Base-by-base conservation (phyloP, 2,888 invertebrate genomes). In the Zootermopsis nevadensis region DNA sequence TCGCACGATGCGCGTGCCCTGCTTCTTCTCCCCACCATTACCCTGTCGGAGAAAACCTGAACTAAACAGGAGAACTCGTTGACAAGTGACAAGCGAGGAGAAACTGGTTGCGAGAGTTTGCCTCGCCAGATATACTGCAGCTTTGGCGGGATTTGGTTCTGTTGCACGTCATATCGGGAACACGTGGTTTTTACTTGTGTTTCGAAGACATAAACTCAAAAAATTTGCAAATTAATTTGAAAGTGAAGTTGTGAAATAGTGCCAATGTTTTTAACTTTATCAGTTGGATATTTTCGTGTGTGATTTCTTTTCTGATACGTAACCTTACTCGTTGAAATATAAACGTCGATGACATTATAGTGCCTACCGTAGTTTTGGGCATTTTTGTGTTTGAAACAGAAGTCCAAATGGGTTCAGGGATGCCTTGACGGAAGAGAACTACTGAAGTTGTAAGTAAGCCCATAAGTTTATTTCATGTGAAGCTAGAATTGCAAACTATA, bases 21-120 rank as follows among this genome's bases (percentile, higher is more conserved):
- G 33, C 31, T 33, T n/a, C 42, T 48, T 27, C 53, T 48, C 27
- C 77, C 53, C 30, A 31, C 55, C 27, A 31, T n/a, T 27, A 35
- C 79, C 48, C 79, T 79, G 79, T 27, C 79, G 79, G 79, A 66
- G 60, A 38, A 66, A 79, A 79, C 79, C 35, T 60, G 79, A 79
- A 79, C 79, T 79, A 79, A 66, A 33, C 27, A 66, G 55, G 79
- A 66, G 79, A 53, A 53, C 60, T 19, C 60, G 79, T 79, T 79
- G 79, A 79, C 79, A 77, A 53, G 77, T 27, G 77, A 69, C 27
- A 30, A 48, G 77, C 33, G 79, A 66, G 66, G 48, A 76, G 42
- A 42, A 76, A 42, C 76, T 35, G 76, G 19, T 66, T 22, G 22
- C 12, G 24, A 2, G 6, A 53, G 35, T 30, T 48, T 38, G 69